Base-by-base conservation (phyloP, 2,113 vertebrate species). In the Callaeas wilsoni region DNA sequence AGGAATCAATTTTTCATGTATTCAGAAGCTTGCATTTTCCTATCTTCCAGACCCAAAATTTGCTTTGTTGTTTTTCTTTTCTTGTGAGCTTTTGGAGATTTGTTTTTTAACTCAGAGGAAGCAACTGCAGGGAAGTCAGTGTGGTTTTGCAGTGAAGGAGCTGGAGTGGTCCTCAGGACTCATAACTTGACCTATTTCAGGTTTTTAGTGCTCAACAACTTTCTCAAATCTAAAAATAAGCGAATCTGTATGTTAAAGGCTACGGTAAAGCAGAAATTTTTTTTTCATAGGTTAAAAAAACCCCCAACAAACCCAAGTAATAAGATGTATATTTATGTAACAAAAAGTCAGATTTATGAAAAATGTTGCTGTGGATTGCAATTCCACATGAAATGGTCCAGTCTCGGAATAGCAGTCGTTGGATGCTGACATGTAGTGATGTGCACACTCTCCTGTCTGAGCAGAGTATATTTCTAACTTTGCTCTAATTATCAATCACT, bases 401-500 rank as follows among this genome's bases (percentile, higher is more conserved):
- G 76, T 65, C 39, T 64, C 0, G 0, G 83, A 80, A 57, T 30
- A 84, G 68, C 63, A 67, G 88, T 44, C 0, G 0, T 2, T 35
- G 19, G 69, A 65, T 57, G 55, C 64, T 93, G 83, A 78, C 68
- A 60, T 4, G 32, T 19, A 77, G 50, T 62, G 68, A 90, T 75
- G 64, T 82, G 90, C 73, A 75, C 57, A 39, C 65, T 69, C 62
- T 68, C 19, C n/a, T 92, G 73, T 67, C 84, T 85, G 67, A 91
- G 84, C 65, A 65, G 49, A 91, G 44, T 44, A 4, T 79, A 77
- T 94, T 92, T 94, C 94, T 86, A 88, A 88, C 90, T 92, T 88
- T 65, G 46, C 59, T 88, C 37, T 97, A 93, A 96, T 95, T 95
- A 96, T 90, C 94, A 91, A 80, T 91, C 92, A 81, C 83, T 92